Evolutionary conservation across 2,113 vertebrate species (phyloP).

Genomic region (Varanus komodoensis): DNA sequence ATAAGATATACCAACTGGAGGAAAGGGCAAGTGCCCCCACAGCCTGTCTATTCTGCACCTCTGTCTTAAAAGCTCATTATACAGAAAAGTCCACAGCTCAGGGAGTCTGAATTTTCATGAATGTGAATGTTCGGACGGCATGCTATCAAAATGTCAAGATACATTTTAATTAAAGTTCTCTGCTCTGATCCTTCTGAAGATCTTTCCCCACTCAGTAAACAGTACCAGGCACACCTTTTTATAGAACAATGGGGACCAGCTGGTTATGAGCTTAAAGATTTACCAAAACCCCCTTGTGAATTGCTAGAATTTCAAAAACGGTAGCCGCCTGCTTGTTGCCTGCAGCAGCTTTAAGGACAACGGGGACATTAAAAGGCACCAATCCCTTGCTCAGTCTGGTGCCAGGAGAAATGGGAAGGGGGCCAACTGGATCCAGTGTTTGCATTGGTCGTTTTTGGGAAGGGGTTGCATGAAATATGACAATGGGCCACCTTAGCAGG

Average conservation of each 20-base stretch:
- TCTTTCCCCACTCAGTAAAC: background rate
- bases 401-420: too few species aligned
- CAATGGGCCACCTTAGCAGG: background rate
- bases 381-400: accelerated
- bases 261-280: background rate
- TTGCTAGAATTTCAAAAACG: background rate
- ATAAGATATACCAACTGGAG: background rate
- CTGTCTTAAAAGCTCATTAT: background rate
- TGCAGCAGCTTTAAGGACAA: too few species aligned
- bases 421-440: background rate
- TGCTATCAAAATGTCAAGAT: slow-evolving; percentile 23
- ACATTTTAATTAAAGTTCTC: slow-evolving; percentile 12
- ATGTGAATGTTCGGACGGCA: background rate
- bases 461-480: background rate
- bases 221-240: background rate
- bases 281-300: background rate
- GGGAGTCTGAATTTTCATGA: background rate
- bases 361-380: background rate
- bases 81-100: background rate
- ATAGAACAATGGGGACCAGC: too few species aligned
- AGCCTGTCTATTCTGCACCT: background rate
- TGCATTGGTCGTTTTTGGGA: background rate
- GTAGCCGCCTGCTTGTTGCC: too few species aligned
- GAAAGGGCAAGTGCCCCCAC: background rate
- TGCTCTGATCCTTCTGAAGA: background rate